Conservation (phyloP, 2,113 vertebrate species). For the Xiphophorus maculatus region DNA sequence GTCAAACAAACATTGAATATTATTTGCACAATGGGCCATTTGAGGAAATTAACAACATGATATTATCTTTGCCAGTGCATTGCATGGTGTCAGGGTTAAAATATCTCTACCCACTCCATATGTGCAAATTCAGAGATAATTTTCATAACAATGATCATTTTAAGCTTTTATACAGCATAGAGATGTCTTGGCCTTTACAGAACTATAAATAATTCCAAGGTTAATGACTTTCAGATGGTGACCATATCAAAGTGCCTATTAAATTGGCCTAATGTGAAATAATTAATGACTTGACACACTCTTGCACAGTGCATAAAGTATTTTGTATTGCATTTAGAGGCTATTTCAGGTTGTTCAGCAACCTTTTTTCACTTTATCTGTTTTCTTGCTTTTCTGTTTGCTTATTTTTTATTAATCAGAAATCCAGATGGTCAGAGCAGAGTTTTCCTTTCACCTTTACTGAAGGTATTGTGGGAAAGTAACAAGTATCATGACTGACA, state of each 20-base stretch:
- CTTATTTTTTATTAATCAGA: too few species aligned
- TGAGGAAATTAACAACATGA: too few species aligned
- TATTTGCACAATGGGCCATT: background rate
- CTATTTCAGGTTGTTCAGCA: conserved; percentile 25
- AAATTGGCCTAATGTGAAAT: conserved; percentile 70
- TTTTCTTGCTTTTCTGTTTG: too few species aligned
- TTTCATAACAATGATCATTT: background rate
- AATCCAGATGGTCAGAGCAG: too few species aligned
- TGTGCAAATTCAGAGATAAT: background rate
- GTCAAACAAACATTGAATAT: background rate
- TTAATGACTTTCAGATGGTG: conserved; percentile 53
- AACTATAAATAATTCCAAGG: conserved; percentile 69
- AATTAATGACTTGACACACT: conserved; percentile 39
- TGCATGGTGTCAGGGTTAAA: background rate
- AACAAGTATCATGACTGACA: too few species aligned
- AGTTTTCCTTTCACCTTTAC: too few species aligned
- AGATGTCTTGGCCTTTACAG: conserved; percentile 33
- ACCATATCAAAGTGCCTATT: conserved; percentile 60
- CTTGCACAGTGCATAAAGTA: conserved; percentile 3
- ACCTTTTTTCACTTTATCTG: background rate
- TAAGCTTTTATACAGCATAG: conserved; percentile 25
- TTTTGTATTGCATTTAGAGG: conserved; percentile 16
- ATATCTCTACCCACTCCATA: background rate
- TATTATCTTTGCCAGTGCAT: background rate
- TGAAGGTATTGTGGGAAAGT: too few species aligned